phyloP scores from a whole-genome alignment of 92 coral and sea anemone genomes.

The Nematostella vectensis region DNA sequence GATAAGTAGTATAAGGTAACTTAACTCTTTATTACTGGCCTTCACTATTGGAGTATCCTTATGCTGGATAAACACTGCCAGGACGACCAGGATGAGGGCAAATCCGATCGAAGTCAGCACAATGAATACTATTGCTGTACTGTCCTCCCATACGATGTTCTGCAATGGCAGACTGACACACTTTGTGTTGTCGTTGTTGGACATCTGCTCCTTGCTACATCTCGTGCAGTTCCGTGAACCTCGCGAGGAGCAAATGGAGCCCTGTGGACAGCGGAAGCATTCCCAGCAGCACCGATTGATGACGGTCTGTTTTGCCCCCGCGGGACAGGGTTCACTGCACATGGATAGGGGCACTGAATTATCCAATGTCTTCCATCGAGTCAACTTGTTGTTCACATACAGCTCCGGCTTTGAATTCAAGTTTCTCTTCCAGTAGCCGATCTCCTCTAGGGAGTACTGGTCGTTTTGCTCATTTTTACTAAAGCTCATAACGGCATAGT shows the following conservation, averaged over 20 bases:
- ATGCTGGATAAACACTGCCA: constrained; percentile 18
- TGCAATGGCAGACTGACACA: constrained; percentile 50
- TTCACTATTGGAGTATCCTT: constrained; percentile 42
- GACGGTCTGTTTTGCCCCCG: constrained; percentile 49
- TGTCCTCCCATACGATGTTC: constrained; percentile 40
- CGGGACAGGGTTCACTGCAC: constrained; percentile 43
- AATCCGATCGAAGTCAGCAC: constrained; percentile 30
- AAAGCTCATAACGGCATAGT: too few relatives aligned
- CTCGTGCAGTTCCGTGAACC: constrained; percentile 45
- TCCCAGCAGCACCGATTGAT: constrained; percentile 63
- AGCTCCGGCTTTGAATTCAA: constrained; percentile 13
- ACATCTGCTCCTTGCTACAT: constrained; percentile 30
- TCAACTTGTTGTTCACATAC: constrained; percentile 14
- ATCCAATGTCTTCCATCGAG: constrained; percentile 25
- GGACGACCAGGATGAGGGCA: constrained; percentile 14
- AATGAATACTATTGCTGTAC: constrained; percentile 31
- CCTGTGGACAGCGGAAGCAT: constrained; percentile 47
- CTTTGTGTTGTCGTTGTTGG: constrained; percentile 27
- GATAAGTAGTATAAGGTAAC: constrained; percentile 18
- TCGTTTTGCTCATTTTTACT: too few relatives aligned
- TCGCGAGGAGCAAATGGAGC: constrained; percentile 18
- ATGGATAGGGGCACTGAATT: constrained; percentile 33
- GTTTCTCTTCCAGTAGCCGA: constrained; percentile 50
- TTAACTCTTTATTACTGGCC: constrained; percentile 46
- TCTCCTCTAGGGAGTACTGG: constrained; percentile 17